Percentiles rank a stretch among this genome's conserved stretches.
Conservation (phyloP, 2,797 vertebrate genomes). For the Arrhamphus sclerolepis region DNA sequence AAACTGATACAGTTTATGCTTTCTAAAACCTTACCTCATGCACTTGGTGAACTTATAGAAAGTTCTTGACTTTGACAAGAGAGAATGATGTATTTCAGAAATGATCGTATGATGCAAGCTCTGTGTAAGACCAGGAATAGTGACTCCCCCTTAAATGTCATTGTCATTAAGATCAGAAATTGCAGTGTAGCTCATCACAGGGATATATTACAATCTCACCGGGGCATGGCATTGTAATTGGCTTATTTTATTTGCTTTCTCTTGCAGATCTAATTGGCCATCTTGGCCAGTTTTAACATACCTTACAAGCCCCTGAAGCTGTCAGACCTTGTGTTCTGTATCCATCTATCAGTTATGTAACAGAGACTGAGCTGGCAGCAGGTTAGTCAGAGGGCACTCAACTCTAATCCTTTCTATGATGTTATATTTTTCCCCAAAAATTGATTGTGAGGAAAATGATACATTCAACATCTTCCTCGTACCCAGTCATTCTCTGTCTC, state of each 20-base stretch:
- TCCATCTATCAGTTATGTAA: conserved; percentile 45
- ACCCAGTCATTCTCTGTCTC: conserved; percentile 36
- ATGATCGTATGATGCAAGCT: not conserved
- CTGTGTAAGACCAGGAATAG: not conserved
- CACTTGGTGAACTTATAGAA: too few relatives aligned
- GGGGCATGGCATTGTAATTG: conserved; percentile 33
- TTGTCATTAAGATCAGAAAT: not conserved
- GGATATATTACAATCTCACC: conserved; percentile 29
- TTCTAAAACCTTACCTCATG: too few relatives aligned
- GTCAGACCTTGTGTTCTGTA: conserved; percentile 24
- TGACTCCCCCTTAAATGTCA: not conserved
- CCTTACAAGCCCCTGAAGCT: conserved; percentile 23
- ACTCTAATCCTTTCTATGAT: conserved; percentile 29
- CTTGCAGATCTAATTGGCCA: conserved; percentile 42
- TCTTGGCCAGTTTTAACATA: conserved; percentile 35
- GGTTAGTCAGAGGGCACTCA: conserved; percentile 38
- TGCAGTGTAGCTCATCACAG: conserved; percentile 17
- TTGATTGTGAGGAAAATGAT: conserved; percentile 67
- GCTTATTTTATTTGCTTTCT: conserved; percentile 35
- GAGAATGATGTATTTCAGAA: not conserved
- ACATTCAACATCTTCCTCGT: conserved; percentile 42
- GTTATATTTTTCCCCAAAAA: conserved; percentile 59
- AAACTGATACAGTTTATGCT: too few relatives aligned
- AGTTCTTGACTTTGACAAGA: too few relatives aligned
- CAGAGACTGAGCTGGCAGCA: conserved; percentile 20